Base-by-base conservation (phyloP, 2,888 invertebrate genomes). In the Odiellus spinosus region DNA sequence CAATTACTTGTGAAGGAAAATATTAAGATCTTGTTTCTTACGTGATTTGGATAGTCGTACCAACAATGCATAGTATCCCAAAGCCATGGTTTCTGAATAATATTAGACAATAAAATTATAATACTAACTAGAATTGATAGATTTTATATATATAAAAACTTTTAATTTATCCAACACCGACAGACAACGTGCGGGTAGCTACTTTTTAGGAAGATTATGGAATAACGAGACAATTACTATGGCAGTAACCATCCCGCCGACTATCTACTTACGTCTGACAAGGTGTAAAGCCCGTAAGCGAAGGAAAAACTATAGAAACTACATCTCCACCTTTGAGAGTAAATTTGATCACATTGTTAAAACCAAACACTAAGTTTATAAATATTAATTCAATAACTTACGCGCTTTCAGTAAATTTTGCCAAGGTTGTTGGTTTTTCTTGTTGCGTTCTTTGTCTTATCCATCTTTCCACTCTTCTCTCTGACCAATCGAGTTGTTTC, bases 61-160 rank as follows among this genome's bases (percentile, higher is more conserved):
- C 87, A 93, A 64, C 88, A 90, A 60, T 81, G 69, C 55, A 80
- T 82, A 45, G 90, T 84, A 61, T 90, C 77, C 86, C 87, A 88
- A 56, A 91, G 71, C 88, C 90, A 95, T 19, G 81, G 75, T 67
- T 91, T 93, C 68, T 69, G 56, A 18, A 61, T 53, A 18, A 47
- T 40, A 48, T 45, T 39, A 44, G 18, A 6, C 8, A 15, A 41
- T 21, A 32, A 20, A 53, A n/a, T 26, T 36, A 26, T 26, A 26
- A 26, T 26, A 26, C 8, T 26, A n/a, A 41, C 8, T 19, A 35
- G 17, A 17, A 44, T 18, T 33, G 34, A 32, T 35, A 26, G 5
- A 26, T 42, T 40, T 44, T 10, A 39, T 53, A 17, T 18, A 12
- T 40, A 41, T 39, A 17, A 10, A 34, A 41, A n/a, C 8, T 26